These are phyloP conservation scores for Corydoras maculifer DNA, from an alignment of 2,113 vertebrate genomes.

Conservation along the genomic window DNA sequence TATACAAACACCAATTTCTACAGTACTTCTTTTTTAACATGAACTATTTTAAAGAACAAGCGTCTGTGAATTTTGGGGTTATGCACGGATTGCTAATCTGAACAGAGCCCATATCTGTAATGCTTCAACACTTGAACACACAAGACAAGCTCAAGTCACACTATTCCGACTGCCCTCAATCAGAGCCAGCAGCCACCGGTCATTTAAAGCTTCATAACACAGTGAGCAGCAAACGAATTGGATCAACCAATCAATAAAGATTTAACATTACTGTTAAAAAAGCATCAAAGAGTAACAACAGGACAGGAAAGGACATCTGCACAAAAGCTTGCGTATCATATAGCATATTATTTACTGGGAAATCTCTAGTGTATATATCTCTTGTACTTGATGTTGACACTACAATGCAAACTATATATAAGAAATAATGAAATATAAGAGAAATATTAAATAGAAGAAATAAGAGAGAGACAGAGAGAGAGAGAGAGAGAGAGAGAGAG, in stretches of 20 bases:
- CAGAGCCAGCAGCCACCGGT: conserved; percentile 10
- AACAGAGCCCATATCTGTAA: background rate
- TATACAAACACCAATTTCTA: no score
- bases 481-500: no score
- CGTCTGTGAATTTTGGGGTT: background rate
- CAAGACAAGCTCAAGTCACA: conserved; percentile 9
- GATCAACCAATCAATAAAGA: conserved; percentile 18
- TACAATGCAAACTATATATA: no score
- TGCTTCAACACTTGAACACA: conserved; percentile 3
- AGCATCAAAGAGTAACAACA: background rate
- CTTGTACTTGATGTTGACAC: no score
- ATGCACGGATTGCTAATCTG: background rate
- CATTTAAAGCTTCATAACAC: conserved; percentile 16
- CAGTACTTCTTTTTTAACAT: no score
- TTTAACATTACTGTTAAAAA: background rate
- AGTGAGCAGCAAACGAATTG: conserved; percentile 27
- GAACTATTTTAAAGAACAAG: no score
- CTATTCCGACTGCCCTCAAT: conserved; percentile 23
- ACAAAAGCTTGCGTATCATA: background rate
- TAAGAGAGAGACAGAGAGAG: no score
- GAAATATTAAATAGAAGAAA: no score
- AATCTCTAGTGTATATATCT: no score
- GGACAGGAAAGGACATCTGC: background rate
- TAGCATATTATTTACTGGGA: background rate
- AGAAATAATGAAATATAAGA: no score